Evolutionary conservation across 1,140 invertebrate genomes (phyloP).

Genomic region (Zaprionus tsacasi): DNA sequence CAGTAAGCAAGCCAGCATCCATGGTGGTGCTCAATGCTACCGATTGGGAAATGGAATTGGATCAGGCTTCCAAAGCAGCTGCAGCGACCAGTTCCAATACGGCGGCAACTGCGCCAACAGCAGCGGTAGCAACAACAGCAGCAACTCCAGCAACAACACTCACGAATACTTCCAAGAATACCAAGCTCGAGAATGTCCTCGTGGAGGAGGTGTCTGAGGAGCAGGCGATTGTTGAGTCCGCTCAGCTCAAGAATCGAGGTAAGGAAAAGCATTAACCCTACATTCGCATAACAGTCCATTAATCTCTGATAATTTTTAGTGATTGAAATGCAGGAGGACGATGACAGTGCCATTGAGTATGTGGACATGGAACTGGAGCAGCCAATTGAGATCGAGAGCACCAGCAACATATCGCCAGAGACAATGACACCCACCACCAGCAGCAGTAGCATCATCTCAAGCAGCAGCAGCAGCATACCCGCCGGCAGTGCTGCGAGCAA

Average conservation of each 20-base stretch:
- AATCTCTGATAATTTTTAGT: conserved; percentile 35
- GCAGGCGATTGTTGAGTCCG: conserved; percentile 19
- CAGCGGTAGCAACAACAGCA: conserved; percentile 1
- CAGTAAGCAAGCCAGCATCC: conserved; percentile 33
- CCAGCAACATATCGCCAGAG: conserved; percentile 62
- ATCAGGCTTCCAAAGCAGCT: conserved; percentile 84
- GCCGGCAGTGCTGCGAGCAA: conserved; percentile 1
- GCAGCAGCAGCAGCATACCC: conserved; percentile 5
- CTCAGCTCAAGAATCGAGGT: conserved; percentile 67
- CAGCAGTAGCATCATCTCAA: conserved; percentile 6
- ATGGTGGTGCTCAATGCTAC: conserved; percentile 84
- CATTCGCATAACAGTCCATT: not conserved
- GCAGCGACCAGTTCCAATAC: conserved; percentile 11
- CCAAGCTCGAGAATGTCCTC: conserved; percentile 70
- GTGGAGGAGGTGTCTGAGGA: conserved; percentile 59
- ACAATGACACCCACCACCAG: conserved; percentile 11
- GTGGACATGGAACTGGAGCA: conserved; percentile 78
- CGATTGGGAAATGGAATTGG: conserved; percentile 87
- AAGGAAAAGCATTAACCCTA: not conserved
- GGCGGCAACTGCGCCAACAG: conserved; percentile 38
- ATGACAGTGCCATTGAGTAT: conserved; percentile 78
- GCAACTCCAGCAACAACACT: conserved; percentile 17
- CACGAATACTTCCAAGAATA: conserved; percentile 40
- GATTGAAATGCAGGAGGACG: conserved; percentile 72
- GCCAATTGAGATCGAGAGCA: conserved; percentile 73